Evolutionary conservation across 2,797 vertebrate species (phyloP), one percentile per base, ranked within the genome.

Genomic region (Sebastes itinus): DNA sequence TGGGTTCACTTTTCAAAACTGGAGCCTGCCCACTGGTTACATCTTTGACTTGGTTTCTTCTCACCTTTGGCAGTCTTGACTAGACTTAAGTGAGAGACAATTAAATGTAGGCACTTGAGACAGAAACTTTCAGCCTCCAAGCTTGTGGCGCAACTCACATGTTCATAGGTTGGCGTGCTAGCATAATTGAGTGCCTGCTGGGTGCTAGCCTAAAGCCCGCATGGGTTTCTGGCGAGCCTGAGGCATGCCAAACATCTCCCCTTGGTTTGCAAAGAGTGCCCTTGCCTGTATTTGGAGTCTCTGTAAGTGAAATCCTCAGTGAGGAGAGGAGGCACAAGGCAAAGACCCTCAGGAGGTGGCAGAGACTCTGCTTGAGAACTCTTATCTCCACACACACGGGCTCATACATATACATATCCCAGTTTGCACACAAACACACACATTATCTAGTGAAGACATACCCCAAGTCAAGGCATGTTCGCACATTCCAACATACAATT

Each of bases 121-220:
- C 5, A 14, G 33, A 32, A 89, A 63, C 20, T 54, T 69, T 89
- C 33, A 52, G 74, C 65, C 64, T 46, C 27, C 28, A 46, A 66
- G 75, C 82, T 80, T 14, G 11, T 71, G 65, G 81, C 72, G 77
- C 54, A 52, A 65, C 64, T 35, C 60, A 69, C 77, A 80, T 56
- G 54, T 81, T 60, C 67, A 66, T 13, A 54, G 60, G 59, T 64
- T 73, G 72, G 80, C 77, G 66, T 38, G 55, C 66, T 60, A 70
- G 72, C 81, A 71, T 68, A 80, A 85, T 86, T 78, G 62, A 81
- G 80, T 68, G 72, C 72, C 74, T 90, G 78, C 84, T 84, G 78
- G 85, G 81, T 77, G 80, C 72, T 81, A 80, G 77, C 64, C 83
- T 72, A 30, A 78, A 83, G 82, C 76, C 87, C 70, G 60, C 72